Conservation (phyloP, 92 coral and sea anemone genomes). For the Isaurus tuberculatus region DNA sequence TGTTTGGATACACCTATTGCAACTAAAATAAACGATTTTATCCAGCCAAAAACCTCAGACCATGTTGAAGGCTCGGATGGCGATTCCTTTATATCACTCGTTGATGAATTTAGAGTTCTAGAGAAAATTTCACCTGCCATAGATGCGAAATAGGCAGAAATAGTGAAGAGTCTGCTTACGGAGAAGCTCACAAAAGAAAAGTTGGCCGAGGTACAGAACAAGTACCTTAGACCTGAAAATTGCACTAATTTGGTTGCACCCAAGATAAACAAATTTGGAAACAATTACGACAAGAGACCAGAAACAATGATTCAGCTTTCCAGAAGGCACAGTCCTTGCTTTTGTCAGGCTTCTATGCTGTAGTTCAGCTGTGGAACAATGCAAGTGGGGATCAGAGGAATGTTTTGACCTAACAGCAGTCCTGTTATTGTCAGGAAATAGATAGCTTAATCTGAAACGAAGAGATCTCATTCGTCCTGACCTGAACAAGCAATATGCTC, state of each 20-base stretch:
- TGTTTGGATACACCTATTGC: background rate
- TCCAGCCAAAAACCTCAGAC: background rate
- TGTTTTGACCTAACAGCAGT: conserved; percentile 54
- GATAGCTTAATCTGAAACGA: conserved; percentile 57
- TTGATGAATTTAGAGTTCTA: background rate
- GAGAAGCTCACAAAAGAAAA: conserved; percentile 53
- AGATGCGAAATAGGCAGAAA: conserved; percentile 43
- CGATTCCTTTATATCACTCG: background rate
- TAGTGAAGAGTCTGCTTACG: conserved; percentile 43
- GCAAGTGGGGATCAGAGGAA: conserved; percentile 25
- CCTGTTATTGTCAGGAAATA: conserved; percentile 52
- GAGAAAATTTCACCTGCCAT: conserved; percentile 40
- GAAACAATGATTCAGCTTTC: conserved; percentile 42
- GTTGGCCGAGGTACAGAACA: conserved; percentile 30
- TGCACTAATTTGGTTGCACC: conserved; percentile 51
- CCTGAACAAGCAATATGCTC: conserved; percentile 55
- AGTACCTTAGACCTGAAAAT: conserved; percentile 53
- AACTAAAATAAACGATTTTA: background rate
- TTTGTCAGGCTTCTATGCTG: conserved; percentile 55
- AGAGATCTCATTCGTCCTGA: conserved; percentile 60
- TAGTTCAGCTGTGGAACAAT: conserved; percentile 46
- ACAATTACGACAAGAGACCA: conserved; percentile 49
- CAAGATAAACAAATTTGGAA: conserved; percentile 59
- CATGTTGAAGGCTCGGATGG: background rate
- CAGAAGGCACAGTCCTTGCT: conserved; percentile 49